Evolutionary conservation across 92 coral and sea anemone species (phyloP), one percentile per base, ranked within the genome.

Genomic region (Zoanthus gigantus): DNA sequence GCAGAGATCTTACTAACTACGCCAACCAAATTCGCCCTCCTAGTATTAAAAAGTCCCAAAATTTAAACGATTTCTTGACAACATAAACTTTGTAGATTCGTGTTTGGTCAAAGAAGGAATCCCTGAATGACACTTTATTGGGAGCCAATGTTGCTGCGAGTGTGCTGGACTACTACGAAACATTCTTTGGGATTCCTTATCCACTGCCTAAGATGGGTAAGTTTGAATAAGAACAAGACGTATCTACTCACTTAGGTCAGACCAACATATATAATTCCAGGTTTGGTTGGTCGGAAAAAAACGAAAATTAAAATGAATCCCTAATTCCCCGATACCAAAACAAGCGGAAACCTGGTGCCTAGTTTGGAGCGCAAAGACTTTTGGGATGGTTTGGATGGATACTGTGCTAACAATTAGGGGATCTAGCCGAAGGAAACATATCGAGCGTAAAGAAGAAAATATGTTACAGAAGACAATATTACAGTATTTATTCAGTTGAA

Each of bases 141-240:
- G 98, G 97, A 11, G 71, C 96, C 53, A 89, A 86, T 69, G 95
- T 89, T 18, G 96, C 98, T 18, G 90, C 93, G 29, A 89, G 88
- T 23, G 92, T 92, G 18, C 60, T 93, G 89, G 84, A 92, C 69
- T 95, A 93, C 76, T 93, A 89, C 44, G 98, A 95, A 48, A 86
- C 89, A 9, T 89, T 93, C 79, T 88, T 93, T 56, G 90, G 91
- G 11, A 87, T 92, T 53, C 91, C 92, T 8, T 95, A 85, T 77
- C 96, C 98, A 1, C 90, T 93, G 78, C 92, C 92, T 29, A 93
- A 95, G 79, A 78, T 95, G 48, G 96, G 98, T 95, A 82, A 84
- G 98, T 79, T 16, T 0, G 30, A 31, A 29, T 31, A 3, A 45
- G 8, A 34, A 46, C 42, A 42, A 14, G 23, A 37, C 4, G 4